phyloP scores from a whole-genome alignment of 2,113 vertebrate genomes.

The Hassar affinis region DNA sequence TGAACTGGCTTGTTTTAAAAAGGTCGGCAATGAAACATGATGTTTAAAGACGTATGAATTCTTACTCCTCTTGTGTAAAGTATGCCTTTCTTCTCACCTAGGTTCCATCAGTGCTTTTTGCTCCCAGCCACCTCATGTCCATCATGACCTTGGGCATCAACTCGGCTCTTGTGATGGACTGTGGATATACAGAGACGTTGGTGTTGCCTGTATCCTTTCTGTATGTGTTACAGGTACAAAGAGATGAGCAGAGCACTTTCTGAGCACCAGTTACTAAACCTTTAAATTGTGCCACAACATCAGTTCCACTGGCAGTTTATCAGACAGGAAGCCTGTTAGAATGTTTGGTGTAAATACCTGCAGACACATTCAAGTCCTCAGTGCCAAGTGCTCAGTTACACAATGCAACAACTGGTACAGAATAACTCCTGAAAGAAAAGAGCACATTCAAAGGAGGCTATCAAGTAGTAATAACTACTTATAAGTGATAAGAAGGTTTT shows the following conservation, averaged over 20 bases:
- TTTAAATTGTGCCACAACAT: not conserved
- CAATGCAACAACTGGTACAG: not conserved
- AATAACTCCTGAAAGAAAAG: not conserved
- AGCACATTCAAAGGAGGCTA: not conserved
- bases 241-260: not conserved
- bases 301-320: not conserved
- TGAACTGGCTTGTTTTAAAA: not conserved
- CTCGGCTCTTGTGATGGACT: constrained; percentile 95
- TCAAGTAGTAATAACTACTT: not conserved
- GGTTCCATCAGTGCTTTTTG: constrained; percentile 96
- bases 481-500: not conserved
- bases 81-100: constrained; percentile 51
- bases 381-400: not conserved
- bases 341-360: not conserved
- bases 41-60: not conserved
- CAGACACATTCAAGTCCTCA: not conserved
- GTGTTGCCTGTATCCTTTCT: constrained; percentile 91
- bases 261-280: not conserved
- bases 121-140: constrained; percentile 94
- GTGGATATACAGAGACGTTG: constrained; percentile 90
- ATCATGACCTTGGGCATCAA: constrained; percentile 92
- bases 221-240: not conserved
- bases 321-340: not conserved
- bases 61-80: not conserved
- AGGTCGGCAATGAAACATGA: not conserved